phyloP scores from a whole-genome alignment of 2,888 invertebrate species.

The Rhagium mordax region DNA sequence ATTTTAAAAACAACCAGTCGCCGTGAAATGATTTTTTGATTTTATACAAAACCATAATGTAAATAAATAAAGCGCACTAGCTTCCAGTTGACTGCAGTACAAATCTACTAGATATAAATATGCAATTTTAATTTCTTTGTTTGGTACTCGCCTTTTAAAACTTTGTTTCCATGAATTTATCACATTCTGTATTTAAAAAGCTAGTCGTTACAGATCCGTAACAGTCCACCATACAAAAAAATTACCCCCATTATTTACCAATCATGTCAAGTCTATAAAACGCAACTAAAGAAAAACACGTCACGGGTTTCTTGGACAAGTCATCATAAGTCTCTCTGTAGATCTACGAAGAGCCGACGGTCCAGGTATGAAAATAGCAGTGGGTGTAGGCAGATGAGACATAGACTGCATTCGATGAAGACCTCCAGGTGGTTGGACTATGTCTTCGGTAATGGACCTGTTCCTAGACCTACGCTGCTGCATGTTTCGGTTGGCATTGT shows the following conservation, averaged over 20 bases:
- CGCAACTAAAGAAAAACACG: not conserved
- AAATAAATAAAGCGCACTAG: not conserved
- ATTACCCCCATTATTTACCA: not conserved
- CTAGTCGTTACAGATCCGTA: not conserved
- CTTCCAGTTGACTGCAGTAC: not conserved
- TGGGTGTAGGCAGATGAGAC: conserved; percentile 57
- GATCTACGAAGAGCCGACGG: conserved; percentile 58
- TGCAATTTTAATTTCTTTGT: not conserved
- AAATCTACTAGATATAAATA: not conserved
- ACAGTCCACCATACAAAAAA: not conserved
- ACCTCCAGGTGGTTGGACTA: conserved; percentile 51
- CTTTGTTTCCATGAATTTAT: not conserved
- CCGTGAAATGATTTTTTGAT: too few species aligned
- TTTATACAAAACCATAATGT: not conserved
- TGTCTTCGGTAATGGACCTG: conserved; percentile 63
- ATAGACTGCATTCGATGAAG: conserved; percentile 56
- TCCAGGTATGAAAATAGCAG: conserved; percentile 64
- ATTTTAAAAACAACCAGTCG: not conserved
- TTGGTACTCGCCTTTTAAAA: not conserved
- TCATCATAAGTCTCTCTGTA: conserved; percentile 63
- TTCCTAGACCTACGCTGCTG: conserved; percentile 62
- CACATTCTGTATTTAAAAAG: not conserved
- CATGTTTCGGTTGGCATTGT: conserved; percentile 39
- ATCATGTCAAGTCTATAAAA: not conserved
- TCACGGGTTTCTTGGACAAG: conserved; percentile 27